A percentile compares a stretch with the other conserved stretches of the same genome.
These are phyloP conservation scores for Scaptodrosophila latifasciaeformis DNA, from an alignment of 2,888 invertebrate species.

Conservation along the genomic window DNA sequence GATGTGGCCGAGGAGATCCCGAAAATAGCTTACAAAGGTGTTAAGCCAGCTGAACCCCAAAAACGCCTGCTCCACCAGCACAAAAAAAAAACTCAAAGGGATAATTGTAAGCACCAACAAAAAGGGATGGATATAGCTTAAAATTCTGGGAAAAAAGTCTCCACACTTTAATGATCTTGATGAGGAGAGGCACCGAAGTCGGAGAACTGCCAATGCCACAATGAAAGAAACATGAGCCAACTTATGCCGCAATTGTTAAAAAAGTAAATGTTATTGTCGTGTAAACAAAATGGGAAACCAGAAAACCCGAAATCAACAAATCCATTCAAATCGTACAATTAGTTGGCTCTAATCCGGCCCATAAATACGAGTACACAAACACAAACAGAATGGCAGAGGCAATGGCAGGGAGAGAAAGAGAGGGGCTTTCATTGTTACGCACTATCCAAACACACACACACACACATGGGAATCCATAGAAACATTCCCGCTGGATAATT, in stretches of 20 bases:
- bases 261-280: slow-evolving; percentile 59
- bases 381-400: neutral
- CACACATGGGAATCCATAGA: slow-evolving; percentile 50
- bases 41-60: slow-evolving; percentile 37
- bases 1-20: slow-evolving; percentile 37
- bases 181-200: too few relatives aligned
- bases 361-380: slow-evolving; percentile 45
- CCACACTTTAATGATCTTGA: too few relatives aligned
- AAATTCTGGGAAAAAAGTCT: too few relatives aligned
- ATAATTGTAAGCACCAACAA: too few relatives aligned
- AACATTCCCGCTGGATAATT: slow-evolving; percentile 33
- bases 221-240: too few relatives aligned
- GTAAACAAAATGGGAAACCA: slow-evolving; percentile 58
- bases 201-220: too few relatives aligned
- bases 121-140: too few relatives aligned
- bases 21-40: slow-evolving; percentile 62
- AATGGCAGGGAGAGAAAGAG: neutral
- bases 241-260: slow-evolving; percentile 27
- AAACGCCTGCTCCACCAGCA: too few relatives aligned
- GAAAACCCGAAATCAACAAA: too few relatives aligned
- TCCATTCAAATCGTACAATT: slow-evolving; percentile 68
- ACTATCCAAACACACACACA: slow-evolving; percentile 24
- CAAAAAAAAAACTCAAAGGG: too few relatives aligned
- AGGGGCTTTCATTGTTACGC: slow-evolving; percentile 42
- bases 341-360: slow-evolving; percentile 60